Evolutionary conservation across 35 echinoderm and acorn worm species (phyloP), one percentile per base, ranked within the genome.

Genomic region (Ophioderma brevispina): DNA sequence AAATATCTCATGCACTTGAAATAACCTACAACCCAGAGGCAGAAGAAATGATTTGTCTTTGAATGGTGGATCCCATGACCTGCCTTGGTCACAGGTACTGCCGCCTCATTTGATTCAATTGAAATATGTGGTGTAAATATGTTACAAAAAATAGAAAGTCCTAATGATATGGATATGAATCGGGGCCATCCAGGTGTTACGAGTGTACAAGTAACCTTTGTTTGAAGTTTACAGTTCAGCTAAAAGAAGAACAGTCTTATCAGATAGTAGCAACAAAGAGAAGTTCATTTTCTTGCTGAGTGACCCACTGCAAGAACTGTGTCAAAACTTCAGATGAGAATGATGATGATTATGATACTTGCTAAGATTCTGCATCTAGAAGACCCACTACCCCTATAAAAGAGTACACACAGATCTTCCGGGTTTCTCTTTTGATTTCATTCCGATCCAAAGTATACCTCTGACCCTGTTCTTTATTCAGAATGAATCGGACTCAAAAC

Each of bases 31-130:
- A 21, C 2, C 40, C 80, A 40, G 70, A 64, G 37, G 28, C 40
- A 64, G 87, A 76, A 43, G 55, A 89, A 75, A 76, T 89, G 19
- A 91, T 91, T 91, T 78, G 88, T 97, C 38, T 32, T 97, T 34
- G 95, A n/a, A 97, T 94, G 88, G 92, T 42, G 95, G 95, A 2
- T 75, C 92, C 31, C 91, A 0, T 88, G 94, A 41, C 0, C 36
- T 94, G 38, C 59, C 85, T 17, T 97, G 95, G 95, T 36, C 81
- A 35, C 81, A 64, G 34, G 81, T n/a, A n/a, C n/a, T n/a, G n/a
- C 70, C 14, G 38, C 63, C 21, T 86, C 87, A 80, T 94, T 78
- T 59, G 38, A 90, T 56, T 78, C 19, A 36, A 89, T 94, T 25
- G 76, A 79, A 38, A 35, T 0, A 46, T 37, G 78, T 92, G 87